Conservation (phyloP, 2,888 invertebrate genomes). For the Trissolcus japonicus region DNA sequence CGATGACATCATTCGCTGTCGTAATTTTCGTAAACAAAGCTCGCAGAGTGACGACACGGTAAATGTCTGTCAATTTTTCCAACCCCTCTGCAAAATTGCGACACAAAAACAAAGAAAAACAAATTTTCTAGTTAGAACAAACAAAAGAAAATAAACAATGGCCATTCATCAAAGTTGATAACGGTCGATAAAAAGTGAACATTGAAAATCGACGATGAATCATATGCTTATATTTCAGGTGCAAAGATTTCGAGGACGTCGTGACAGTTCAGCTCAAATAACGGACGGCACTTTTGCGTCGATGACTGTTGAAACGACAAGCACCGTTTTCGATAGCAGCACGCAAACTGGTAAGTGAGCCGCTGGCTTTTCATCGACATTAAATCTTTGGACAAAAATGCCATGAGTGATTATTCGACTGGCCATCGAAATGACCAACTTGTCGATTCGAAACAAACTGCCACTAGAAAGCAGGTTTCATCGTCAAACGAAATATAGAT, state of each 20-base stretch:
- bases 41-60: conserved; percentile 88
- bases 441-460: not conserved
- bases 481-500: not conserved
- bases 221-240: conserved; percentile 61
- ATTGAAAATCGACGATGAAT: conserved; percentile 5
- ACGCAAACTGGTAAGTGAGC: conserved; percentile 90
- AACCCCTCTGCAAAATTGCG: no score
- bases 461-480: not conserved
- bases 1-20: conserved; percentile 93
- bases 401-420: not conserved
- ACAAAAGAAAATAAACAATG: no score
- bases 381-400: no score
- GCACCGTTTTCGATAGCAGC: conserved; percentile 94
- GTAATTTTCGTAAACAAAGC: conserved; percentile 92
- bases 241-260: conserved; percentile 80
- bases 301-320: conserved; percentile 95
- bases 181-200: conserved; percentile 3
- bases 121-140: no score
- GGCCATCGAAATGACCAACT: not conserved
- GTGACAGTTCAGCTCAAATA: conserved; percentile 93
- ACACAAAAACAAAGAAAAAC: not conserved
- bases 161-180: no score
- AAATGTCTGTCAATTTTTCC: conserved; percentile 17
- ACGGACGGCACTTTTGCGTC: conserved; percentile 93
- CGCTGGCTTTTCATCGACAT: conserved; percentile 11